Conservation (phyloP, 2,888 invertebrate genomes). For the Rotaria macrura region DNA sequence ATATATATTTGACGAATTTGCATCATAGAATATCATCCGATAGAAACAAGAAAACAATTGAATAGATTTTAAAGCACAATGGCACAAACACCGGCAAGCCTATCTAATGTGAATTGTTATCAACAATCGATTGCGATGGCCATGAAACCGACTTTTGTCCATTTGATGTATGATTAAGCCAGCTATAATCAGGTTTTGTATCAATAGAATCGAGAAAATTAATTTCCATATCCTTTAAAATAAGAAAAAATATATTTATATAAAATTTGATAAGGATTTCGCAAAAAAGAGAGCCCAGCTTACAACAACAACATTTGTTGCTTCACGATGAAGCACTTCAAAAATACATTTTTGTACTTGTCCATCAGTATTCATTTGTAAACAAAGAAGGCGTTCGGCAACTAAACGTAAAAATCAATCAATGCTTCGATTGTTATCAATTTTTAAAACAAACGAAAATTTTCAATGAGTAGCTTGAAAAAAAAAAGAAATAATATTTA, state of each 20-base stretch:
- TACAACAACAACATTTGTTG: slow-evolving; percentile 20
- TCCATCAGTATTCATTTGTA: slow-evolving; percentile 18
- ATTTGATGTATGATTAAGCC: not conserved
- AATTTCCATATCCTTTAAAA: not conserved
- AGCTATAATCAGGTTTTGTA: slow-evolving; percentile 9
- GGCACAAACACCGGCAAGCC: not conserved
- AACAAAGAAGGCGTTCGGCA: not conserved
- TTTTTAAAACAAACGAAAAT: not conserved
- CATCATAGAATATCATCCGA: not conserved
- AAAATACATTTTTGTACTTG: slow-evolving; percentile 24
- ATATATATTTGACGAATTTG: slow-evolving; percentile 1
- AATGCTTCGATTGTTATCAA: not conserved
- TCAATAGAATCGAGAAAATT: not conserved
- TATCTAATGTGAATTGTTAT: not conserved
- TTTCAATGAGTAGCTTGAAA: too few relatives aligned
- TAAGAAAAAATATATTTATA: not conserved
- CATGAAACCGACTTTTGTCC: not conserved
- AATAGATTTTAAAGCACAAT: not conserved
- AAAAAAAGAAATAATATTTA: too few relatives aligned
- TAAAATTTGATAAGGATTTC: not conserved
- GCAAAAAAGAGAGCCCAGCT: too few relatives aligned
- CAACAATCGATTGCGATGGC: not conserved
- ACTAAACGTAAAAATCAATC: not conserved
- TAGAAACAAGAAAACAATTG: not conserved
- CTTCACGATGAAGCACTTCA: slow-evolving; percentile 30